A percentile compares a stretch with the other conserved stretches of the same genome.
Evolutionary conservation across 2,797 vertebrate genomes (phyloP).

Genomic region (Ptychobarbus kaznakovi): DNA sequence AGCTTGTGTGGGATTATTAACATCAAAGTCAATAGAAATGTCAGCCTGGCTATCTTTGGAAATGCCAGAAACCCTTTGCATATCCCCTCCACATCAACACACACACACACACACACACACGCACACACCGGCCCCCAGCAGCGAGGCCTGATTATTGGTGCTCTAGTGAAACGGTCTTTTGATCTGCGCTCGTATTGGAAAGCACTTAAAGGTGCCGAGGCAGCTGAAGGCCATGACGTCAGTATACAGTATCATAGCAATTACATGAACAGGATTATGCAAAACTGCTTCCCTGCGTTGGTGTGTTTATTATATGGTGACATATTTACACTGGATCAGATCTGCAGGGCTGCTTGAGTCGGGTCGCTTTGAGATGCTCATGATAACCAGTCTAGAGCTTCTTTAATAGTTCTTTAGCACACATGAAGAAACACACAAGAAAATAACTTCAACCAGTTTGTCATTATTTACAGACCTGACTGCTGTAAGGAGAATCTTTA

Average conservation of each 20-base stretch:
- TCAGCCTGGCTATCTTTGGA: slow-evolving; percentile 93
- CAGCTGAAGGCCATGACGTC: slow-evolving; percentile 90
- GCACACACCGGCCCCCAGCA: slow-evolving; percentile 80
- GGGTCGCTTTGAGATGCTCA: neutral
- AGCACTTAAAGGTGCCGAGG: slow-evolving; percentile 89
- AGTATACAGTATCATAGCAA: slow-evolving; percentile 83
- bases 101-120: slow-evolving; percentile 25
- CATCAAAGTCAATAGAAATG: slow-evolving; percentile 99
- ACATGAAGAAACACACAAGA: neutral
- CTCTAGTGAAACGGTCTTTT: slow-evolving; percentile 74
- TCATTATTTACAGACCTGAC: neutral
- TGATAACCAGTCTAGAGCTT: neutral
- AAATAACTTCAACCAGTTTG: neutral
- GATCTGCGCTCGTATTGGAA: slow-evolving; percentile 89
- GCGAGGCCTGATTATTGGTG: slow-evolving; percentile 87
- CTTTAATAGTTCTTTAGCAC: neutral
- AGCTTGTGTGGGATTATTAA: slow-evolving; percentile 96
- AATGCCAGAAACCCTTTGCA: slow-evolving; percentile 96
- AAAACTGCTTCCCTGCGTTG: slow-evolving; percentile 74
- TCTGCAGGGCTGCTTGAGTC: neutral
- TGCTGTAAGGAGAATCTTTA: neutral
- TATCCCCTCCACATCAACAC: slow-evolving; percentile 78
- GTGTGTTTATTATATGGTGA: slow-evolving; percentile 51
- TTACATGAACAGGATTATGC: slow-evolving; percentile 89
- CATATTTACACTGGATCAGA: slow-evolving; percentile 49